Conservation (phyloP, 2,797 vertebrate genomes). For the Halcyon chelicuti region DNA sequence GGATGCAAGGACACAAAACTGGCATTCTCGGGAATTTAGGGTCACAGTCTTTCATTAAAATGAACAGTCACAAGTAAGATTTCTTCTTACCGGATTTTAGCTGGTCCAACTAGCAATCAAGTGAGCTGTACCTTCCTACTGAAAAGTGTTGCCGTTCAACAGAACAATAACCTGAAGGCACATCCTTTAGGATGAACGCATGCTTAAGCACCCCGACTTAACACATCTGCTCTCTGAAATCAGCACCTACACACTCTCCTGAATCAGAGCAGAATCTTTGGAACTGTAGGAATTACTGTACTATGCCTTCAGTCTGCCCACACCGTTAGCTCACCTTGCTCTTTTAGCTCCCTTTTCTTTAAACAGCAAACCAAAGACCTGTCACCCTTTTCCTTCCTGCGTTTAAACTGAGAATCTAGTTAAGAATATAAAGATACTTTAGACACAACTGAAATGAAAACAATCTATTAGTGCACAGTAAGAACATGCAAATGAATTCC, state of each 20-base stretch:
- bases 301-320: background rate
- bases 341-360: slow-evolving; percentile 26
- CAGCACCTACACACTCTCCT: background rate
- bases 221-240: background rate
- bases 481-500: slow-evolving; percentile 61
- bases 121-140: background rate
- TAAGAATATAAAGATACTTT: slow-evolving; percentile 73
- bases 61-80: background rate
- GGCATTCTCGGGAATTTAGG: slow-evolving; percentile 69
- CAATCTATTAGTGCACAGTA: slow-evolving; percentile 59
- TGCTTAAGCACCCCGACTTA: background rate
- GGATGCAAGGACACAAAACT: slow-evolving; percentile 69
- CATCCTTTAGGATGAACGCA: background rate
- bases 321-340: background rate
- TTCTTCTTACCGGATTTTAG: background rate
- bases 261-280: background rate
- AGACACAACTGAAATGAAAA: slow-evolving; percentile 73
- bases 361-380: slow-evolving; percentile 35
- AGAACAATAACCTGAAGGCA: background rate
- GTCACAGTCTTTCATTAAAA: slow-evolving; percentile 32
- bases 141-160: background rate
- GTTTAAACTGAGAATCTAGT: slow-evolving; percentile 66
- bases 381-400: slow-evolving; percentile 66
- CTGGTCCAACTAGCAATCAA: slow-evolving; percentile 10
- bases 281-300: background rate